Evolutionary conservation across 2,797 vertebrate genomes (phyloP), one percentile per base, ranked within the genome.

Genomic region (Coranthus polyacanthus): DNA sequence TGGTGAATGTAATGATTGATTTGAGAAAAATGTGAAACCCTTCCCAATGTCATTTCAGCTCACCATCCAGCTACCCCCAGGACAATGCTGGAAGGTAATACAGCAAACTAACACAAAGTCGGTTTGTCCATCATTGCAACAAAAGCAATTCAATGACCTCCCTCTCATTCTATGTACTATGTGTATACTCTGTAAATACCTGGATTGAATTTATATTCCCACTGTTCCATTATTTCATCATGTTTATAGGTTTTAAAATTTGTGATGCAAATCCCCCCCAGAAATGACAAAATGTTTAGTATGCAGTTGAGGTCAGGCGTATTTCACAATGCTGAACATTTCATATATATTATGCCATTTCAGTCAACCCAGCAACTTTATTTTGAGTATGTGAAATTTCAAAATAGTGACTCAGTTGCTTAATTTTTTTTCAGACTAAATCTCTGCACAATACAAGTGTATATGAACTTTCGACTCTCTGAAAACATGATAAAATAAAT

Each of bases 31-130:
- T 88, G 72, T 92, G 84, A 92, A 91, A 71, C 42, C 70, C 79
- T 89, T 87, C 80, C n/a, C 83, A 79, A 88, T 92, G 89, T 92
- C 87, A 86, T 93, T 93, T 91, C 90, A 93, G 92, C 89, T 86
- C 92, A 84, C 92, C 91, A 89, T 0, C 79, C 87, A 89, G 62
- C 83, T 91, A 45, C 82, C 89, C 90, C 70, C 88, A 88, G 79
- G 91, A 92, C 72, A 92, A 88, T 80, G 88, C 91, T 90, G 89
- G 88, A 92, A 92, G 92, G 91, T 93, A 91, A 93, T 90, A 82
- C 67, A 91, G 85, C 74, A 88, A 87, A 82, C 65, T 68, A 89
- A 88, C 87, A 89, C 86, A 82, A 87, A 86, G 76, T 66, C 67
- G 69, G 72, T 83, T 74, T 83, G 55, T 86, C 72, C 81, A 67